Evolutionary conservation across 2,888 invertebrate species (phyloP), one percentile per base, ranked within the genome.

Genomic region (Leptopilina drosophilae): DNA sequence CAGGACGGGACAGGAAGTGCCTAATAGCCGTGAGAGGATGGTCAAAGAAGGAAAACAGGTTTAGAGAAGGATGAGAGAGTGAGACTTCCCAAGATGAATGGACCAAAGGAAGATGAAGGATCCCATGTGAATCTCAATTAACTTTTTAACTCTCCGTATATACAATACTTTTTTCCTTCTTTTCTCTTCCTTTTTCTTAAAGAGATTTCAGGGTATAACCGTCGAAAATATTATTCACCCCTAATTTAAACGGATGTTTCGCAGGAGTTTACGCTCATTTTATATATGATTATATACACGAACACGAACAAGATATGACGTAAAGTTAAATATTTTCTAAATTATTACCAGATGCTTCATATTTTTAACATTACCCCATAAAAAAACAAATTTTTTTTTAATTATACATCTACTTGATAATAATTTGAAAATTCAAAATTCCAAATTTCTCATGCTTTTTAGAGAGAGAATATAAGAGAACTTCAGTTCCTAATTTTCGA

Each of bases 21-120:
- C 89, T 90, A 91, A 91, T 91, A 91, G 89, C 90, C 90, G 91
- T 90, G 89, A 90, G 90, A 90, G 89, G 89, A 89, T 89, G 87
- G 85, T 85, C 87, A 87, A 88, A 88, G 84, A 86, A 87, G 85
- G 88, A 85, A 88, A 90, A 89, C 90, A 88, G 89, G 90, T 90
- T 88, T 88, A 86, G 84, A 84, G 85, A 78, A 85, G 73, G 83
- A 81, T 79, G 83, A 85, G 83, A 15, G 86, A 42, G 42, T 42
- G 86, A 87, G 84, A 82, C 85, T 65, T 33, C 81, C 80, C 78
- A 87, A 86, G 90, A 89, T 91, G 91, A 91, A 91, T 90, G 89
- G 89, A 87, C 84, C 85, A 78, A 80, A 82, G 78, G 80, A 80
- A 82, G 84, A 84, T 82, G 82, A 80, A 83, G 81, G 80, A 81